phyloP scores from a whole-genome alignment of 2,797 vertebrate species.

The Falco berigora region DNA sequence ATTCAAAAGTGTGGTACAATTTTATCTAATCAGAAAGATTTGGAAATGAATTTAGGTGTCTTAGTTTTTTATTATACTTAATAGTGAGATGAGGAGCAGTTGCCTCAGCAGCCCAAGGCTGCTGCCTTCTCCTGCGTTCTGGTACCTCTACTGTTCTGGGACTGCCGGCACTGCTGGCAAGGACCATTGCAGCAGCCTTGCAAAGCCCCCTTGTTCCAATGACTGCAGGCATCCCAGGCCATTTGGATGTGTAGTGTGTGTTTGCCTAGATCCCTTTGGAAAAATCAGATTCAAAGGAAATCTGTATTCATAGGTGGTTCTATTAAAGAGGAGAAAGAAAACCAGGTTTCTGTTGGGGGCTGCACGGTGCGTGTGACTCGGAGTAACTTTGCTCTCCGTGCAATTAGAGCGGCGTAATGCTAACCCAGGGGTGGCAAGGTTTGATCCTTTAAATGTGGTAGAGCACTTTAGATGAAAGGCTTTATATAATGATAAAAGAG shows the following conservation, averaged over 20 bases:
- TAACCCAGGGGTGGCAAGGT: neutral
- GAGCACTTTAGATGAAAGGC: slow-evolving; percentile 33
- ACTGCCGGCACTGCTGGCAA: neutral
- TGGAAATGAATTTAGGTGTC: neutral
- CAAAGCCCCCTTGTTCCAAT: neutral
- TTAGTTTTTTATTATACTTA: neutral
- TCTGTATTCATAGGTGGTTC: rapidly evolving
- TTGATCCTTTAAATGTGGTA: neutral
- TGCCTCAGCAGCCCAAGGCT: neutral
- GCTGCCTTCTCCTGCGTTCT: neutral
- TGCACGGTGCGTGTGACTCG: neutral
- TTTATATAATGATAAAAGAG: slow-evolving; percentile 9
- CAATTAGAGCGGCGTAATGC: neutral
- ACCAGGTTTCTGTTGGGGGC: neutral
- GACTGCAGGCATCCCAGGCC: neutral
- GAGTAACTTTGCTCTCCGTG: neutral
- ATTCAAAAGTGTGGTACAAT: neutral
- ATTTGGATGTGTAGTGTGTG: neutral
- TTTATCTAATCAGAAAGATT: neutral
- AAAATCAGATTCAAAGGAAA: neutral
- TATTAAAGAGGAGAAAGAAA: neutral
- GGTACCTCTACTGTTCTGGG: neutral
- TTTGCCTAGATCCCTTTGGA: neutral
- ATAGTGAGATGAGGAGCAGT: neutral
- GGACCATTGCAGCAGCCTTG: neutral